These are phyloP conservation scores for Burhinus bistriatus DNA, from an alignment of 2,113 vertebrate genomes.

Conservation along the genomic window DNA sequence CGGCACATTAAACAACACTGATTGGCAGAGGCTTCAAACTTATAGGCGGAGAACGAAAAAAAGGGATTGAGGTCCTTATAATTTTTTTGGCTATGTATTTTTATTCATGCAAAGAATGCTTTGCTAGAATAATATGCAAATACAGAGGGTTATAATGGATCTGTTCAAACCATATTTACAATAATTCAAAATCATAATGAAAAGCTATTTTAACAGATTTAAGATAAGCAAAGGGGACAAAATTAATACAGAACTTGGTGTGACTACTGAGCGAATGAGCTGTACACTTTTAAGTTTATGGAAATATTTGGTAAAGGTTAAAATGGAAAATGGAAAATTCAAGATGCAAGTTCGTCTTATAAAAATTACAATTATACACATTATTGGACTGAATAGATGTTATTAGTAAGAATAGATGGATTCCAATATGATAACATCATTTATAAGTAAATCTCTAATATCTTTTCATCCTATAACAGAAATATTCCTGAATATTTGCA, in stretches of 20 bases:
- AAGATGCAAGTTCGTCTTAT: background rate
- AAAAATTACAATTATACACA: background rate
- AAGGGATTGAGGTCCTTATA: background rate
- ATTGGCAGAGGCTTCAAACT: background rate
- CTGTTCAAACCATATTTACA: background rate
- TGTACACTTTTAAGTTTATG: background rate
- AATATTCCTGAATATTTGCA: background rate
- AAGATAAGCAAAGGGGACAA: background rate
- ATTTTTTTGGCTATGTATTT: background rate
- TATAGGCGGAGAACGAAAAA: background rate
- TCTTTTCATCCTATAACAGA: background rate
- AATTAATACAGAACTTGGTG: background rate
- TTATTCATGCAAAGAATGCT: background rate
- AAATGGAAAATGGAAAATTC: background rate
- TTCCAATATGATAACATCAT: background rate
- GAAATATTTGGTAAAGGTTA: conserved; percentile 10
- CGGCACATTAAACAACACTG: background rate
- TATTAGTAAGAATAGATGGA: background rate
- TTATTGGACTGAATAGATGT: background rate
- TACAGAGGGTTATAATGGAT: background rate
- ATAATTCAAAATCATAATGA: conserved; percentile 10
- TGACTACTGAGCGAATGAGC: background rate
- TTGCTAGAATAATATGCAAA: conserved; percentile 1
- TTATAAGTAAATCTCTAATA: background rate
- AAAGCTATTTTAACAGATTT: background rate